Evolutionary conservation across 2,888 invertebrate genomes (phyloP), one percentile per base, ranked within the genome.

Genomic region (Microctonus aethiopoides): DNA sequence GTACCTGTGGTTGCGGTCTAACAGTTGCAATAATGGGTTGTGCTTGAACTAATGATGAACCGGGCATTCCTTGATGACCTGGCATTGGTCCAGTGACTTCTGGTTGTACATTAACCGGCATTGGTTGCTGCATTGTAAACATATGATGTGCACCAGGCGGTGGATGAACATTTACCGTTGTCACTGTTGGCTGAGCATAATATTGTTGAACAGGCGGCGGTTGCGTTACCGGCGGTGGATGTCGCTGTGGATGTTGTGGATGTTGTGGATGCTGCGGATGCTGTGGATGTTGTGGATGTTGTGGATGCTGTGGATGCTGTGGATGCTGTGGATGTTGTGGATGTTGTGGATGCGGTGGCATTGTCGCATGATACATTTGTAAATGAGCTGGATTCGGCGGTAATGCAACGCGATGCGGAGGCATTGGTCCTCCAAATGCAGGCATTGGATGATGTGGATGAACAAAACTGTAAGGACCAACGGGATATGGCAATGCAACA

Each of bases 401-500:
- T 62, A 89, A 76, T 41, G 89, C 85, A 26, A 88, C 87, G 72
- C 87, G 83, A 72, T 88, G 88, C 41, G 88, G 88, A 74, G 89
- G 89, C 86, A 89, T 84, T 78, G 89, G 88, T 73, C 88, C 89
- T 78, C 88, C 88, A 75, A 88, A 89, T 56, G 87, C 84, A 59
- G 88, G 86, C 67, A 88, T 87, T 39, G 84, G 81, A 75, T 89
- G 89, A 76, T 90, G 90, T 6, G 91, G 90, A 77, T 93, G 93
- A 10, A 92, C 89, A 83, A 93, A 94, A 77, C 91, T 91, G 84
- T 94, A 94, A 24, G 93, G 92, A 63, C 87, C 87, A 20, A 89
- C 88, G 0, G 90, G 89, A 75, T 91, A 92, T 41, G 91, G 91
- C 77, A 89, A 86, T 1, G 89, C 88, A 74, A 91, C 83, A 68